Conservation (phyloP, 2,797 vertebrate genomes). For the Steatocranus sp. region DNA sequence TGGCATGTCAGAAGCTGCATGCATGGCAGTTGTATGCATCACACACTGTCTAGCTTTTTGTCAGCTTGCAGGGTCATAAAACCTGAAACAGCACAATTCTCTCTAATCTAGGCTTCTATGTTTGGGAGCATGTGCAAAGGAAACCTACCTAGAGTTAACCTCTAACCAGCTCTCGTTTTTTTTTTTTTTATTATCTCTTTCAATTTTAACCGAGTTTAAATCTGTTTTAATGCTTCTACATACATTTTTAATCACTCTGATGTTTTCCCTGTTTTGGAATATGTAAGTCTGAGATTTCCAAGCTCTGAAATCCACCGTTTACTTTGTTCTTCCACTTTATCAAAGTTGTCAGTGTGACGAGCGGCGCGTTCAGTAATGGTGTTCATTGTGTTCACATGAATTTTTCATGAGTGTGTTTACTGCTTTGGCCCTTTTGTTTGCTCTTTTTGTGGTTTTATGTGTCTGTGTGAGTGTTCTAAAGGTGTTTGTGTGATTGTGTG, state of each 20-base stretch:
- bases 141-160: neutral
- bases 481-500: slow-evolving; percentile 29
- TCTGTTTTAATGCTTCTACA: neutral
- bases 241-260: neutral
- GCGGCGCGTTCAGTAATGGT: slow-evolving; percentile 18
- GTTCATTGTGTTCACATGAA: slow-evolving; percentile 30
- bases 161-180: neutral
- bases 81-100: neutral
- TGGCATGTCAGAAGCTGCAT: neutral
- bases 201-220: neutral
- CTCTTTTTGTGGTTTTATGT: neutral
- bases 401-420: slow-evolving; percentile 54
- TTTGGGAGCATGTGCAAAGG: neutral
- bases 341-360: neutral
- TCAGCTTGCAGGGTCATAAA: neutral
- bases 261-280: neutral
- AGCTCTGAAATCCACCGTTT: neutral
- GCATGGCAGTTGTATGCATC: neutral
- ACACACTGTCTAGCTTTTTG: neutral
- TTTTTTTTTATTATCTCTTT: rapidly evolving
- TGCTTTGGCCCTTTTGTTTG: slow-evolving; percentile 49
- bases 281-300: slow-evolving; percentile 5
- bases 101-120: neutral
- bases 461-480: slow-evolving; percentile 10
- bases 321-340: neutral